Evolutionary conservation across 2,888 invertebrate genomes (phyloP).

Genomic region (Oligia strigilis): DNA sequence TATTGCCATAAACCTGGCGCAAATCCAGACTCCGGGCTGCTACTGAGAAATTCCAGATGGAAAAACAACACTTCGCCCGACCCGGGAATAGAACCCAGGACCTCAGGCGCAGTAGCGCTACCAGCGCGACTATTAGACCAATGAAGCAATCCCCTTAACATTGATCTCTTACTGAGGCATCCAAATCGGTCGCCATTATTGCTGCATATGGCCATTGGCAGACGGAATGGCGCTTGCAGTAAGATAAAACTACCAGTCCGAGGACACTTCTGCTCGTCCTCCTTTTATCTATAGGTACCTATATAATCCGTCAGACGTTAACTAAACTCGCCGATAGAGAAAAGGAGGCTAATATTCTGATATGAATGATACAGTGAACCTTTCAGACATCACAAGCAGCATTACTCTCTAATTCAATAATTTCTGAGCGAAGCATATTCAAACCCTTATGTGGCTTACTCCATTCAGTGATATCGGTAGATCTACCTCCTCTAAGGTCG

Average conservation of each 20-base stretch:
- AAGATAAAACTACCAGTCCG: not conserved
- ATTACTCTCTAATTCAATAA: constrained; percentile 31
- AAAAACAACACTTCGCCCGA: not conserved
- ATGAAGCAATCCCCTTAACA: not conserved
- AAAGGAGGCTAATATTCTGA: not conserved
- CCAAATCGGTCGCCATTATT: not conserved
- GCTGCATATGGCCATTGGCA: not conserved
- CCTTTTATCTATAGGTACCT: not conserved
- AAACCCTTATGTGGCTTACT: constrained; percentile 32
- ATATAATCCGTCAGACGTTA: not conserved
- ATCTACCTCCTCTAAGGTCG: constrained; percentile 50
- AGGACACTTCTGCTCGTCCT: not conserved
- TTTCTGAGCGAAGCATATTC: constrained; percentile 31
- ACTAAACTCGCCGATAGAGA: not conserved
- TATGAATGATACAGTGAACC: not conserved
- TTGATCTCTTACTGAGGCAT: not conserved
- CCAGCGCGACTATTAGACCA: not conserved
- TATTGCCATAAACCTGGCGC: not conserved
- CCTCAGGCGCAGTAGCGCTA: not conserved
- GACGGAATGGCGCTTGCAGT: no score
- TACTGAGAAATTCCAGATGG: not conserved
- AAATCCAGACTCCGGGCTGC: not conserved
- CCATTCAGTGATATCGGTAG: constrained; percentile 46
- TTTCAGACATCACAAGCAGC: not conserved
- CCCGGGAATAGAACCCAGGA: not conserved